Evolutionary conservation across 1,140 invertebrate species (phyloP).

Genomic region (Leptinotarsa undecemlineata): DNA sequence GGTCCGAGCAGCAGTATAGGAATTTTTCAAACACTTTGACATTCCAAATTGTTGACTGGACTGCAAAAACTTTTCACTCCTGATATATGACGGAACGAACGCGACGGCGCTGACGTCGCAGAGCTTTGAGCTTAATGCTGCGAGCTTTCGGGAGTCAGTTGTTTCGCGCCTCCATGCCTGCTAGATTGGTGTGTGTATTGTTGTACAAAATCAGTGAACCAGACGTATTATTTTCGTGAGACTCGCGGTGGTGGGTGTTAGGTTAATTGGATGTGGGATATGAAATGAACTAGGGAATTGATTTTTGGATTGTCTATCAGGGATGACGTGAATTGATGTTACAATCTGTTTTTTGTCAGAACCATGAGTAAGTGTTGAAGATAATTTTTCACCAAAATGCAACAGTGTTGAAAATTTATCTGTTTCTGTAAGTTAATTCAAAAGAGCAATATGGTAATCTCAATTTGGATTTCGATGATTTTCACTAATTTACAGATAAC

Average conservation of each 20-base stretch:
- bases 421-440: too few species aligned
- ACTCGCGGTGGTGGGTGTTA: background rate
- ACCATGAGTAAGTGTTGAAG: too few species aligned
- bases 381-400: too few species aligned
- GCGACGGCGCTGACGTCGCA: constrained; percentile 23
- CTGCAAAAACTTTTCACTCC: constrained; percentile 24
- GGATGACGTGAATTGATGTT: background rate
- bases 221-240: background rate
- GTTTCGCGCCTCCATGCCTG: constrained; percentile 17
- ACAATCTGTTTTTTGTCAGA: too few species aligned
- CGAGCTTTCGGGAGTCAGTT: constrained; percentile 27
- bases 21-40: constrained; percentile 29
- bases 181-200: constrained; percentile 12
- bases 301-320: background rate
- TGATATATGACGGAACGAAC: constrained; percentile 16
- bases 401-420: too few species aligned
- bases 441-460: too few species aligned
- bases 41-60: constrained; percentile 26
- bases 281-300: background rate
- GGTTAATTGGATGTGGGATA: background rate
- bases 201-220: background rate
- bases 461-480: too few species aligned
- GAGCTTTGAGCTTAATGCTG: constrained; percentile 24
- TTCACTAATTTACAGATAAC: too few species aligned
- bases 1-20: constrained; percentile 20